Base-by-base conservation (phyloP, 2,113 vertebrate species). In the Carassius auratus region DNA sequence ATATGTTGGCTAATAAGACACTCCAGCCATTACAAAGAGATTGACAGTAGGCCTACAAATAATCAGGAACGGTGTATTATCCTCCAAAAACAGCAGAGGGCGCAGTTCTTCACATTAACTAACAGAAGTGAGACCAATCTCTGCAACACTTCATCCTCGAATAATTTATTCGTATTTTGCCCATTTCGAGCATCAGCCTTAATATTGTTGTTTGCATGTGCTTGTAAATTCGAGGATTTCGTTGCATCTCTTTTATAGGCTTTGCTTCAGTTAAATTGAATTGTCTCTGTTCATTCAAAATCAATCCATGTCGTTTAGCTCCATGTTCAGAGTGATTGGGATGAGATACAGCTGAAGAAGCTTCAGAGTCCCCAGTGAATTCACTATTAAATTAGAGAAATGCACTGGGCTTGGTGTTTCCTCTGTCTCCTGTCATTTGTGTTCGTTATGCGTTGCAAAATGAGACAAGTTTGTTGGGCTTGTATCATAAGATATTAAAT, bases 61-160 rank as follows among this genome's bases (percentile, higher is more conserved):
- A 21, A 61, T 3, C 57, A 76, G 62, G 9, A 55, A 30, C 3
- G 9, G 3, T 21, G 10, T 19, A 26, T 61, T 85, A 61, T n/a
- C 3, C 10, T 33, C 14, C n/a, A 52, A 38, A 61, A 73, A 61
- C 84, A 85, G 66, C 76, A 80, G 84, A 85, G 36, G 52, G 66
- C 84, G 76, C 76, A 12, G 75, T 66, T 77, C 4, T 21, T 69
- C 61, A 26, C 9, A 12, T 12, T n/a, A 66, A 76, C 45, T 38
- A 5, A 48, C 59, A 9, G 52, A 59, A 6, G 74, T 77, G 48
- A 80, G 76, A 38, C 2, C 7, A 61, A 14, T 10, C 52, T 74
- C 36, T 59, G 66, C 50, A 71, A n/a, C n/a, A 55, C 48, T 23
- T 78, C 68, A 21, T 19, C 59, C 50, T 79, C 17, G 8, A 76